Evolutionary conservation across 1,140 invertebrate genomes (phyloP), one percentile per base, ranked within the genome.

Genomic region (Drosophila malerkotliana): DNA sequence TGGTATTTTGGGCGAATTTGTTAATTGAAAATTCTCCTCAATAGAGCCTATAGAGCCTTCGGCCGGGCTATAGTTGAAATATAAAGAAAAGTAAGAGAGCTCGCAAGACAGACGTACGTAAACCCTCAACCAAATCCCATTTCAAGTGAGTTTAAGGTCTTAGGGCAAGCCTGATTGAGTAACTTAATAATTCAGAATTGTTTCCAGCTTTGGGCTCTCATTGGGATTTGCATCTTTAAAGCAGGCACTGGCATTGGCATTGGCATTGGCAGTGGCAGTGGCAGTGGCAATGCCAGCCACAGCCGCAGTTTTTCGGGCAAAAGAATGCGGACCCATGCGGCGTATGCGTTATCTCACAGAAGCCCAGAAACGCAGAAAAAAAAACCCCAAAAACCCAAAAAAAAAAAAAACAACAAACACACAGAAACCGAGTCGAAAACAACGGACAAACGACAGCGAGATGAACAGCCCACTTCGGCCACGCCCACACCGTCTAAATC

Each of bases 181-280:
- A 71, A 71, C 67, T 71, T 71, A 71, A 71, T 71, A 71, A 71
- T 71, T 71, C 67, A 71, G 67, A 71, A 71, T 71, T 69, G 64
- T 69, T 69, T 68, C 32, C 63, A 68, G 63, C 64, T 37, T 44
- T 49, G 32, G 51, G 51, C 28, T 18, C 64, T 71, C 64, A 30
- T 69, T 55, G 67, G 67, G 67, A 71, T 71, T 71, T 71, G 67
- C 67, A 71, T 71, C 67, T 69, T 69, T 69, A 48, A 71, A 41
- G 30, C 52, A 47, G 71, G 34, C 3, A 41, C 1, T 5, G 39
- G 7, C n/a, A n/a, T 0, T 39, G 37, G 28, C 37, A 39, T 4
- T n/a, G 37, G 7, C n/a, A n/a, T 4, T 41, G 39, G 8, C 39
- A 14, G 3, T 41, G 39, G 4, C n/a, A 15, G 8, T 37, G 34